Conservation (phyloP, 2,888 invertebrate species). For the Tethea ocularis region DNA sequence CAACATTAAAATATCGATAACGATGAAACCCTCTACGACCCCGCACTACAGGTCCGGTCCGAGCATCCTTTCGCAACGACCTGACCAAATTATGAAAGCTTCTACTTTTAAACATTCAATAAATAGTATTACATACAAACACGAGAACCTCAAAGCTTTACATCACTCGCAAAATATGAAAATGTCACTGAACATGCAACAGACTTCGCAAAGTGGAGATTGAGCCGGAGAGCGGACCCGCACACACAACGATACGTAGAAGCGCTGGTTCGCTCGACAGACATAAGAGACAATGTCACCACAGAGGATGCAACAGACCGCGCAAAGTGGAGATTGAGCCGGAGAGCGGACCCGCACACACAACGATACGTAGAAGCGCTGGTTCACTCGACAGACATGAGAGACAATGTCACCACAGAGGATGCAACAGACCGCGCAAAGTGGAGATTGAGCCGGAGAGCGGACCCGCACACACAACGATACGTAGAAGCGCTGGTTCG, state of each 20-base stretch:
- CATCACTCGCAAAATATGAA: not conserved
- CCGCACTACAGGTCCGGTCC: constrained; percentile 9
- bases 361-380: no score
- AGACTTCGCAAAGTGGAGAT: not conserved
- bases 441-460: no score
- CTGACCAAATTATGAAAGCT: constrained; percentile 12
- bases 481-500: no score
- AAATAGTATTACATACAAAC: not conserved
- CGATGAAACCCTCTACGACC: not conserved
- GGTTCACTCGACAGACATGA: no score
- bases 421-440: no score
- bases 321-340: no score
- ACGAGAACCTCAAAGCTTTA: not conserved
- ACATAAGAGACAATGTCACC: no score
- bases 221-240: constrained; percentile 1
- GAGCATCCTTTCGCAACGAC: constrained; percentile 12
- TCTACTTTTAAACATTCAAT: not conserved
- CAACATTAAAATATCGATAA: not conserved
- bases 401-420: no score
- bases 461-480: no score
- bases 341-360: no score
- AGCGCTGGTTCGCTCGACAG: not conserved
- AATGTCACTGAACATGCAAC: not conserved
- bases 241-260: not conserved
- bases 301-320: no score